phyloP scores from a whole-genome alignment of 2,113 vertebrate species.

The Coreoperca whiteheadi region DNA sequence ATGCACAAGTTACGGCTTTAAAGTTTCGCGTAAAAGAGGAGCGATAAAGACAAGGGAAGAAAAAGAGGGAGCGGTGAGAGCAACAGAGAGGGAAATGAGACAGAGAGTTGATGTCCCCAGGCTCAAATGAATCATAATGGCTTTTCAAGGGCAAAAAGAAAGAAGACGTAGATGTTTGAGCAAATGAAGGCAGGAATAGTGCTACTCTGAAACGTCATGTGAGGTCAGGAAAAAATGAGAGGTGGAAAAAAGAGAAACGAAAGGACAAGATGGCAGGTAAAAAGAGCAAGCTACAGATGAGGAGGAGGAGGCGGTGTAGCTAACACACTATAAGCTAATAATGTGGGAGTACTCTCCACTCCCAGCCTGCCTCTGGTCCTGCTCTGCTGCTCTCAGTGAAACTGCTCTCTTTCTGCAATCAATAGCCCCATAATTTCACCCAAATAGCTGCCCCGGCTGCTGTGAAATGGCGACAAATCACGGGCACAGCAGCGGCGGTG shows the following conservation, averaged over 20 bases:
- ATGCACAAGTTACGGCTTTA: constrained; percentile 45
- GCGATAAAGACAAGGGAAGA: constrained; percentile 1
- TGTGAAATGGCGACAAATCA: constrained; percentile 87
- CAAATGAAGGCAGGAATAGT: constrained; percentile 61
- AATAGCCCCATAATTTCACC: constrained; percentile 90
- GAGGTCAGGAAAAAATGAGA: constrained; percentile 17
- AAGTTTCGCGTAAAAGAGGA: constrained; percentile 19
- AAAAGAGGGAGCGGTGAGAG: constrained; percentile 25
- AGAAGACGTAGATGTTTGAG: constrained; percentile 31
- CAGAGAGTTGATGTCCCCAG: constrained; percentile 53
- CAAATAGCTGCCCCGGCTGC: constrained; percentile 87
- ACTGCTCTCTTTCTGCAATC: constrained; percentile 88
- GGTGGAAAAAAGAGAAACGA: neutral
- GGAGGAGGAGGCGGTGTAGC: constrained; percentile 21
- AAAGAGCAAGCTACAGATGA: constrained; percentile 4
- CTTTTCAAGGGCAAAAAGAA: constrained; percentile 50
- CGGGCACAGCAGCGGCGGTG: constrained; percentile 8
- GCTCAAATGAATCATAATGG: constrained; percentile 68
- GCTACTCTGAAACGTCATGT: constrained; percentile 21
- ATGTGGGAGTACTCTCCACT: constrained; percentile 76
- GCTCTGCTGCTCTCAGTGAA: constrained; percentile 85
- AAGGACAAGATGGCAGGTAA: constrained; percentile 43
- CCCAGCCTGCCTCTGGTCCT: constrained; percentile 63
- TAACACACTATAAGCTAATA: constrained; percentile 74
- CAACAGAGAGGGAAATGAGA: constrained; percentile 40